Conservation (phyloP, 2,797 vertebrate species). For the Ara ararauna region DNA sequence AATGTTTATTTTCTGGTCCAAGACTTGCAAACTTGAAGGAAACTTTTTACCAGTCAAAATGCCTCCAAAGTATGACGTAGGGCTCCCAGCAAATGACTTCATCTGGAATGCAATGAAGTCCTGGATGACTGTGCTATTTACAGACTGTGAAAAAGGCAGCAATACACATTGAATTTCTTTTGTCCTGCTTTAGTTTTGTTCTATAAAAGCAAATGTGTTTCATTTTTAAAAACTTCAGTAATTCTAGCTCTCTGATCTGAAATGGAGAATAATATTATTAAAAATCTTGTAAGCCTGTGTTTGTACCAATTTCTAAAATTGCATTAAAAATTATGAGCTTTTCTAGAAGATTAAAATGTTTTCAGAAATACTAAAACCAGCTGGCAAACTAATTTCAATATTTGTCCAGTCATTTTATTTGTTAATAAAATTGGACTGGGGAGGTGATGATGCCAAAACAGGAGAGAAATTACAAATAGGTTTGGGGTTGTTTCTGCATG, state of each 20-base stretch:
- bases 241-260: not conserved
- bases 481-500: not conserved
- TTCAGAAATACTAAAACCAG: conserved; percentile 36
- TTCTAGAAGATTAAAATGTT: conserved; percentile 45
- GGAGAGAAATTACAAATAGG: not conserved
- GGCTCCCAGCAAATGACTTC: not conserved
- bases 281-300: not conserved
- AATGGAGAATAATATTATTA: not conserved
- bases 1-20: not conserved
- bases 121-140: not conserved
- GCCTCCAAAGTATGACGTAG: not conserved
- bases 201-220: conserved; percentile 1
- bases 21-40: not conserved
- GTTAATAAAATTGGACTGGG: not conserved
- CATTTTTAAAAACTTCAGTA: not conserved
- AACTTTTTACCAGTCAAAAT: not conserved
- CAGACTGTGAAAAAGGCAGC: not conserved
- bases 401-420: not conserved
- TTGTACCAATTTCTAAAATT: conserved; percentile 18
- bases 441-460: not conserved
- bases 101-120: not conserved
- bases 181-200: conserved; percentile 27
- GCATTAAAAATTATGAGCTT: conserved; percentile 13
- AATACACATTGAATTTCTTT: conserved; percentile 14
- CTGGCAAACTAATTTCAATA: not conserved